These are phyloP conservation scores for Bombus pyrosoma DNA, from an alignment of 1,140 invertebrate species.

Conservation along the genomic window DNA sequence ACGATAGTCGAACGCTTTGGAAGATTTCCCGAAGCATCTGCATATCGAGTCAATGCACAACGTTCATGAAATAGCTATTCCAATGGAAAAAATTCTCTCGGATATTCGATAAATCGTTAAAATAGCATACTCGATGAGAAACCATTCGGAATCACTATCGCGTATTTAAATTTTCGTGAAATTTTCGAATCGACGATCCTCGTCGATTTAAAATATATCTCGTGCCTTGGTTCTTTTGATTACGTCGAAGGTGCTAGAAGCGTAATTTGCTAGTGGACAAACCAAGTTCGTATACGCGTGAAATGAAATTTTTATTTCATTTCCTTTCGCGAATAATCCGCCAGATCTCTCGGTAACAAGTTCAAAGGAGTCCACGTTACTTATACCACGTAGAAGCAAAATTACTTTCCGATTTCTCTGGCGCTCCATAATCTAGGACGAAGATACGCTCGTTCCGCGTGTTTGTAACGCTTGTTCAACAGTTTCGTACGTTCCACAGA, in stretches of 20 bases:
- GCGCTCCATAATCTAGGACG: neutral
- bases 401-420: conserved; percentile 18
- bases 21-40: neutral
- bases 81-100: neutral
- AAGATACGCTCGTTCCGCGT: neutral
- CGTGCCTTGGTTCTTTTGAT: neutral
- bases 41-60: neutral
- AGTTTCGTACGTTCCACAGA: neutral
- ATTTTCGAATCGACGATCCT: neutral
- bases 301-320: conserved; percentile 12
- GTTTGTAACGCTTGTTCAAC: neutral
- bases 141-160: neutral
- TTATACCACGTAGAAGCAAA: neutral
- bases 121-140: neutral
- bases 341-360: neutral
- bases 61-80: neutral
- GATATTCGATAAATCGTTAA: neutral
- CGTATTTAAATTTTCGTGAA: neutral
- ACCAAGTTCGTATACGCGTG: neutral
- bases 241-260: neutral
- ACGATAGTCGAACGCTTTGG: neutral
- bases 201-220: no score
- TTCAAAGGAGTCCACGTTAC: neutral
- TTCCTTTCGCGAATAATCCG: neutral
- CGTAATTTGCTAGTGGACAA: neutral